Evolutionary conservation across 2,888 invertebrate genomes (phyloP).

Genomic region (Yponomeuta sedellus): DNA sequence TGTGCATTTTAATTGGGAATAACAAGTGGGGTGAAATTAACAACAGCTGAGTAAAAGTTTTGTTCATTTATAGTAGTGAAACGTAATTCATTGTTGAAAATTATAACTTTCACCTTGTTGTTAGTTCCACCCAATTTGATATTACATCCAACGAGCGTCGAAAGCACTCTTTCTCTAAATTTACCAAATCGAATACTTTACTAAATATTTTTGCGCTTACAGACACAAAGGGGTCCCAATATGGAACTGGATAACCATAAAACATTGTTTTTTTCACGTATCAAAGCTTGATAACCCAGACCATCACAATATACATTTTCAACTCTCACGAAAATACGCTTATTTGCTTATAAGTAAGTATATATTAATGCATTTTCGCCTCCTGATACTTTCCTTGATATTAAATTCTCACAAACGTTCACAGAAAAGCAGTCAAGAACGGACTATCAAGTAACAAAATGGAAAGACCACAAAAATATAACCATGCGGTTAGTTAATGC

Average conservation of each 20-base stretch:
- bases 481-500: too few relatives aligned
- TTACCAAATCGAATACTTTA: neutral
- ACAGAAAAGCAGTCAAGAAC: too few relatives aligned
- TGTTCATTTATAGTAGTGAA: neutral
- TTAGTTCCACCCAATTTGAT: neutral
- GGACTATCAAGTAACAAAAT: too few relatives aligned
- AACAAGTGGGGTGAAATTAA: neutral
- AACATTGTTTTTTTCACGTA: neutral
- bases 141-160: conserved; percentile 48
- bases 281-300: neutral
- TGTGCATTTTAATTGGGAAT: conserved; percentile 33
- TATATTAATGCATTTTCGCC: neutral
- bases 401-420: too few relatives aligned
- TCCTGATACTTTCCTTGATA: too few relatives aligned
- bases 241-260: neutral
- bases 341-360: neutral
- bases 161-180: conserved; percentile 31
- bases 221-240: neutral
- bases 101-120: neutral
- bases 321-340: conserved; percentile 4
- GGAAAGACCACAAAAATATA: too few relatives aligned
- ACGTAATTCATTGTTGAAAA: neutral
- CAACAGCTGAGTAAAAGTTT: neutral
- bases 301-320: conserved; percentile 1
- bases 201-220: neutral